Percentiles rank a stretch among this genome's conserved stretches.
Conservation (phyloP, 64 coral and sea anemone species). For the Stichodactyla mertensii region DNA sequence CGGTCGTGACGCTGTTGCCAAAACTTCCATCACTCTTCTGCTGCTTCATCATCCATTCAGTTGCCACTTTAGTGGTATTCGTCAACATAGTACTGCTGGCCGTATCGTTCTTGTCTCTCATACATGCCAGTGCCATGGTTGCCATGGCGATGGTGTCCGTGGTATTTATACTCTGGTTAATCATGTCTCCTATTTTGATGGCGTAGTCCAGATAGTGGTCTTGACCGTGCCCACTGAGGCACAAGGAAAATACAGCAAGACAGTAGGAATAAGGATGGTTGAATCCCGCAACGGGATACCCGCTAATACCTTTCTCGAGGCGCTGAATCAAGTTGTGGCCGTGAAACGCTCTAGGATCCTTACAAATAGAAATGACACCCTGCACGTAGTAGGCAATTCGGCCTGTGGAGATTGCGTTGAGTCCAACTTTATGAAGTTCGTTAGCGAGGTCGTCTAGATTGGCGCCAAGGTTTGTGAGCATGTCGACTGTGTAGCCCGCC, state of each 20-base stretch:
- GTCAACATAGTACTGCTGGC: neutral
- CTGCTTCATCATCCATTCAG: neutral
- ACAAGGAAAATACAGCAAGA: constrained; percentile 37
- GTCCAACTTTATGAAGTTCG: neutral
- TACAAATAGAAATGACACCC: neutral
- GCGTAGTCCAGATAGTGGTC: neutral
- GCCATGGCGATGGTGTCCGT: neutral
- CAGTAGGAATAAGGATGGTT: constrained; percentile 41
- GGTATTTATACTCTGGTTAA: neutral
- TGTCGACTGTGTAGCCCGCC: constrained; percentile 13
- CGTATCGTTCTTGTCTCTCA: neutral
- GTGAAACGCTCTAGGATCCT: constrained; percentile 27
- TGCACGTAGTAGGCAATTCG: constrained; percentile 18
- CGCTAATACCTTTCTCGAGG: constrained; percentile 2
- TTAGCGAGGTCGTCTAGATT: constrained; percentile 4
- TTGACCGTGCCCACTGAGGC: constrained; percentile 3
- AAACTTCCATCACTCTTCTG: constrained; percentile 5
- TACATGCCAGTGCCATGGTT: constrained; percentile 2
- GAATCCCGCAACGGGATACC: constrained; percentile 26
- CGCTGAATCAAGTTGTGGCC: constrained; percentile 26
- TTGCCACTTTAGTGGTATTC: neutral
- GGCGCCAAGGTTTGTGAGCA: neutral
- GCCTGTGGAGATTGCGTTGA: neutral
- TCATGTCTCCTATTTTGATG: neutral
- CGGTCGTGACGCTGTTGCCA: constrained; percentile 6